These are phyloP conservation scores for Macrocentrus cingulum DNA, from an alignment of 1,140 invertebrate species.

Conservation along the genomic window DNA sequence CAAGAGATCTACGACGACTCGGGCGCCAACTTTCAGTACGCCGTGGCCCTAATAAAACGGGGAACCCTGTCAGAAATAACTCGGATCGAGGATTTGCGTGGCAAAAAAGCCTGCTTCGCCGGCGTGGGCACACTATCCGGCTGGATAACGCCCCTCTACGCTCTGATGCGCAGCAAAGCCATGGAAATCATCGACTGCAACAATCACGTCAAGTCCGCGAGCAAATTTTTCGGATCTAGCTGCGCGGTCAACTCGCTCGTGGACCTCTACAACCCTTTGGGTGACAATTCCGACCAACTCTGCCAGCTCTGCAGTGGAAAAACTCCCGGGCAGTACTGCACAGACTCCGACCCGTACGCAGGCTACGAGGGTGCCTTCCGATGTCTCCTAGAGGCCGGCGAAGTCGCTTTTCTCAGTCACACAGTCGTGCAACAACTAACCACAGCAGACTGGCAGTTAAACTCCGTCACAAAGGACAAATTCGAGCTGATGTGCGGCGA, in stretches of 20 bases:
- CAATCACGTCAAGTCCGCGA: constrained; percentile 92
- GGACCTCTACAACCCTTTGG: constrained; percentile 93
- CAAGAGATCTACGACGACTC: constrained; percentile 70
- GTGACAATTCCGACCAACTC: constrained; percentile 77
- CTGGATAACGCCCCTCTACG: constrained; percentile 89
- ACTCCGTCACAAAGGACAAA: constrained; percentile 64
- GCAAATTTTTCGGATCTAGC: constrained; percentile 85
- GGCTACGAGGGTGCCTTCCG: constrained; percentile 88
- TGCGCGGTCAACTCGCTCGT: constrained; percentile 91
- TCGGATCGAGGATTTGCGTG: constrained; percentile 69
- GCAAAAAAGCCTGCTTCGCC: constrained; percentile 84
- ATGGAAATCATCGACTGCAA: constrained; percentile 90
- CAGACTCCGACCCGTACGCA: constrained; percentile 83
- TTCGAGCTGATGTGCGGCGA: constrained; percentile 89
- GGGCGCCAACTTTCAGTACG: constrained; percentile 70
- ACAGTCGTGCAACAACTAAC: constrained; percentile 78
- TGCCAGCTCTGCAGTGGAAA: constrained; percentile 85
- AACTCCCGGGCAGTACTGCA: constrained; percentile 77
- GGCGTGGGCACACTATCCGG: constrained; percentile 89
- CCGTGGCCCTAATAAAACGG: constrained; percentile 83
- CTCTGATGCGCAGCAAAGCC: constrained; percentile 77
- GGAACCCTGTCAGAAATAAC: constrained; percentile 65
- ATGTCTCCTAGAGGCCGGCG: constrained; percentile 83
- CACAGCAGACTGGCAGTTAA: constrained; percentile 59
- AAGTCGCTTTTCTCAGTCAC: constrained; percentile 91